phyloP scores from a whole-genome alignment of 2,113 vertebrate genomes.

The Lagopus leucura region DNA sequence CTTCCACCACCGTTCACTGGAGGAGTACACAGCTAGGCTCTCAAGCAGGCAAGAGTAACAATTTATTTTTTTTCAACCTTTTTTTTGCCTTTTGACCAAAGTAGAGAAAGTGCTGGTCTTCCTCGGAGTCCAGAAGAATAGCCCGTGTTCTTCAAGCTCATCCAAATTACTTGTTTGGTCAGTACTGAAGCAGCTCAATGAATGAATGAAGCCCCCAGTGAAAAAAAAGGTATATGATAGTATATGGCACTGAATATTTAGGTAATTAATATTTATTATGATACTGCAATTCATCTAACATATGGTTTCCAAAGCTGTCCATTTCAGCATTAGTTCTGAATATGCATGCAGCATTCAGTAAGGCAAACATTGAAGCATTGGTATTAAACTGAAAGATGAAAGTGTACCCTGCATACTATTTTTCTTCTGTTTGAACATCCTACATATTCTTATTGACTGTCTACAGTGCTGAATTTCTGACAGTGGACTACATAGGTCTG shows the following conservation, averaged over 20 bases:
- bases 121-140: neutral
- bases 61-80: neutral
- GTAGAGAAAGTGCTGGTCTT: neutral
- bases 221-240: neutral
- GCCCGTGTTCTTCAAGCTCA: neutral
- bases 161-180: neutral
- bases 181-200: neutral
- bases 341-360: rapidly evolving
- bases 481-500: neutral
- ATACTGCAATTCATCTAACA: neutral
- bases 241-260: neutral
- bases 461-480: neutral
- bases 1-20: neutral
- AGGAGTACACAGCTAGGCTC: neutral
- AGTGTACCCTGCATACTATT: rapidly evolving
- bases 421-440: neutral
- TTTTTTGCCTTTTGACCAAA: neutral
- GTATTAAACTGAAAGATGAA: neutral
- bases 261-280: neutral
- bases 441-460: neutral
- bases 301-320: neutral
- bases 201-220: neutral
- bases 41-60: neutral
- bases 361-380: neutral
- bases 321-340: neutral